phyloP scores from a whole-genome alignment of 2,113 vertebrate genomes.

The Illadopsis cleaveri region DNA sequence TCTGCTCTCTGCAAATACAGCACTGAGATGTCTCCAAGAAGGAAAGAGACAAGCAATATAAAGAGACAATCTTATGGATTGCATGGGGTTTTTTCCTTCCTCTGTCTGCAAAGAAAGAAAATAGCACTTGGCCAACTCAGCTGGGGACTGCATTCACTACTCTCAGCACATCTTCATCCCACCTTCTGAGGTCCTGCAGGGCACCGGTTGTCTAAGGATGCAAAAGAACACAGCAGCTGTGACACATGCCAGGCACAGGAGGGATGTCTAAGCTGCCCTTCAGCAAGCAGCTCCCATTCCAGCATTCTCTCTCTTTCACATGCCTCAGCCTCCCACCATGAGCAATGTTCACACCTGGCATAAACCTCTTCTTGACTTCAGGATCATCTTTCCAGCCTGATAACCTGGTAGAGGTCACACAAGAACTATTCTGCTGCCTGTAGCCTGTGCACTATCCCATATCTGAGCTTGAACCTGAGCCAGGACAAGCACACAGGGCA shows the following conservation, averaged over 20 bases:
- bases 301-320: accelerated
- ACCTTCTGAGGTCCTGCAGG: neutral
- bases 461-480: neutral
- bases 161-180: neutral
- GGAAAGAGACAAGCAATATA: neutral
- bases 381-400: neutral
- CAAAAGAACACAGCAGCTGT: neutral
- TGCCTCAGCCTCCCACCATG: neutral
- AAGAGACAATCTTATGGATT: neutral
- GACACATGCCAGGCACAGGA: too few species aligned
- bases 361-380: neutral
- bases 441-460: neutral
- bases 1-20: neutral
- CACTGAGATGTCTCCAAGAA: neutral
- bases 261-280: neutral
- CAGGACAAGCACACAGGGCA: accelerated
- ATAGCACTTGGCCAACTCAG: neutral
- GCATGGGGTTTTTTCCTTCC: neutral
- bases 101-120: neutral
- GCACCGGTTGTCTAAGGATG: neutral
- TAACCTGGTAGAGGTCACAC: neutral
- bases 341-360: neutral
- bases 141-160: neutral
- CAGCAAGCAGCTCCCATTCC: neutral
- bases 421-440: neutral